These are phyloP conservation scores for Pagrus major DNA, from an alignment of 2,113 vertebrate species.

Conservation along the genomic window DNA sequence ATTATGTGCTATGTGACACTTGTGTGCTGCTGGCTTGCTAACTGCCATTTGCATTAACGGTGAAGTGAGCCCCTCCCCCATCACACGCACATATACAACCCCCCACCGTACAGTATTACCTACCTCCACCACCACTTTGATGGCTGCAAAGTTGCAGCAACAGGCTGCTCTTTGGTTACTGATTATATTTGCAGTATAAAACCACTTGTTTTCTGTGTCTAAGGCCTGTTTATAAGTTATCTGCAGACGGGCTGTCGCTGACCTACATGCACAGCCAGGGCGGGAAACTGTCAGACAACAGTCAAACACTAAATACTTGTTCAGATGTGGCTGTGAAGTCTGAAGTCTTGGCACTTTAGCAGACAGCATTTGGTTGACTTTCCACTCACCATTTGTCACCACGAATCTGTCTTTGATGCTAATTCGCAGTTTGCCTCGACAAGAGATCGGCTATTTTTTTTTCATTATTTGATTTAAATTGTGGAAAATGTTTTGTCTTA, in stretches of 20 bases:
- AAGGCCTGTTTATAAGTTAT: conserved; percentile 55
- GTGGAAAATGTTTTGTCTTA: not conserved
- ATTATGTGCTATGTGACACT: conserved; percentile 76
- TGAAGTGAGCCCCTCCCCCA: conserved; percentile 29
- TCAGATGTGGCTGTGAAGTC: conserved; percentile 24
- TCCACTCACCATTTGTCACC: conserved; percentile 17
- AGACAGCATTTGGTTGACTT: conserved; percentile 30
- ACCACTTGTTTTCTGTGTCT: conserved; percentile 42
- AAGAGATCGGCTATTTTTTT: not conserved
- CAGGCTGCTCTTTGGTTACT: conserved; percentile 65
- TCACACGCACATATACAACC: conserved; percentile 1
- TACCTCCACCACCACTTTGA: conserved; percentile 32
- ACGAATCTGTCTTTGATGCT: not conserved
- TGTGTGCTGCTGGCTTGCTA: conserved; percentile 51
- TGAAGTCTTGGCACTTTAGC: not conserved
- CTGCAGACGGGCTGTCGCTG: conserved; percentile 44
- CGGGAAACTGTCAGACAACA: conserved; percentile 35
- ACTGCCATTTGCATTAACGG: conserved; percentile 63
- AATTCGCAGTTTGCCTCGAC: not conserved
- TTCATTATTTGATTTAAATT: not conserved
- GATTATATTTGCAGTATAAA: conserved; percentile 67
- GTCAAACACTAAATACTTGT: conserved; percentile 15
- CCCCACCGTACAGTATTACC: conserved; percentile 28
- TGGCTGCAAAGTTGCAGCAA: conserved; percentile 30
- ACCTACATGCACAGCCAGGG: conserved; percentile 52